phyloP scores from a whole-genome alignment of 2,888 invertebrate species.

The Hartigia nigra region DNA sequence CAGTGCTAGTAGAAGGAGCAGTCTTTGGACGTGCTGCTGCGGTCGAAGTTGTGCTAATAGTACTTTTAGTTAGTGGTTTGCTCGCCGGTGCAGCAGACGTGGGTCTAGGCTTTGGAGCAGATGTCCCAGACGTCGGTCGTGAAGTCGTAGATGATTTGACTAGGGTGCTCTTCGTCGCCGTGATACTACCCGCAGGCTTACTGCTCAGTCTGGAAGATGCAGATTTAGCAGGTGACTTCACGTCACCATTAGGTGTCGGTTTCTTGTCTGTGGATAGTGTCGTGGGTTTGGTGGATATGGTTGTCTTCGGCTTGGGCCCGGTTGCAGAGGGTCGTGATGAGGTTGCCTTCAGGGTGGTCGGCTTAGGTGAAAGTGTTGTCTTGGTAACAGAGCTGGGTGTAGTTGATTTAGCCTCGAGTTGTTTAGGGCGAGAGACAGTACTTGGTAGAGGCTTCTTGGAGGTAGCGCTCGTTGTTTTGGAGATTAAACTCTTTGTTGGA shows the following conservation, averaged over 20 bases:
- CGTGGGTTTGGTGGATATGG: constrained; percentile 24
- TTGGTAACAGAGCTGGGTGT: constrained; percentile 31
- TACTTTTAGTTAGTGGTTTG: constrained; percentile 52
- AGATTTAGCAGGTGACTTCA: constrained; percentile 57
- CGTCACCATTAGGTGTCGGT: constrained; percentile 71
- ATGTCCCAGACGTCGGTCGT: constrained; percentile 23
- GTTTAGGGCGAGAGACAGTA: constrained; percentile 43
- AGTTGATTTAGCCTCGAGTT: constrained; percentile 32
- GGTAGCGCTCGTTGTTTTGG: constrained; percentile 16
- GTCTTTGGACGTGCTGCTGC: constrained; percentile 41
- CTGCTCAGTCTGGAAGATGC: constrained; percentile 32
- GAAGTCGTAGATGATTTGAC: constrained; percentile 34
- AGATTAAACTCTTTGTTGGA: constrained; percentile 36
- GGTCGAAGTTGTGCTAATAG: constrained; percentile 38
- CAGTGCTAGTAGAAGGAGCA: constrained; percentile 45
- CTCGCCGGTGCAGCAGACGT: constrained; percentile 49
- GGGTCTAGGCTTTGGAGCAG: constrained; percentile 26
- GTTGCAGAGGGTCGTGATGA: constrained; percentile 29
- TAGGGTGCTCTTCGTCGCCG: constrained; percentile 24
- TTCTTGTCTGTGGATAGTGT: constrained; percentile 65
- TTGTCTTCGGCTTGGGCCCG: constrained; percentile 4
- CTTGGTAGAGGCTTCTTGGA: constrained; percentile 30
- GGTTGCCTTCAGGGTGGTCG: constrained; percentile 36
- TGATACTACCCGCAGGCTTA: constrained; percentile 37
- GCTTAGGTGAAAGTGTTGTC: constrained; percentile 35